phyloP scores from a whole-genome alignment of 2,113 vertebrate genomes.

The Micromys minutus region DNA sequence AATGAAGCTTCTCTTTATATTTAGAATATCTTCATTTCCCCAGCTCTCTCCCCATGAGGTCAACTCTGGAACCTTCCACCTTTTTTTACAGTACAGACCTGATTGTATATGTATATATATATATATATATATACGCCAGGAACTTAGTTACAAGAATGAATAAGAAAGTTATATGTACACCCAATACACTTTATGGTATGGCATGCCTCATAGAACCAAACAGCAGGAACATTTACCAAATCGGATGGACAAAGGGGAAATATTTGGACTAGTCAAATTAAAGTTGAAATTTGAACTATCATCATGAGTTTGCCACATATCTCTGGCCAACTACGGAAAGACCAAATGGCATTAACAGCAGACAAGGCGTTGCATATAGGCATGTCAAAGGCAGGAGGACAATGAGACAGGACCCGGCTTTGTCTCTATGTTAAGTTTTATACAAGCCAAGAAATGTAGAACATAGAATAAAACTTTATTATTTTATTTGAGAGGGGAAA shows the following conservation, averaged over 20 bases:
- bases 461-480: background rate
- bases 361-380: background rate
- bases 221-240: background rate
- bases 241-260: background rate
- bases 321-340: background rate
- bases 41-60: background rate
- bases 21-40: background rate
- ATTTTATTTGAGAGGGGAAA: background rate
- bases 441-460: background rate
- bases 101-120: background rate
- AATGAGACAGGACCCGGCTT: background rate
- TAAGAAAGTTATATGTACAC: background rate
- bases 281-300: constrained; percentile 7
- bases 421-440: background rate
- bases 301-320: background rate
- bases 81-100: background rate
- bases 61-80: background rate
- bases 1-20: background rate
- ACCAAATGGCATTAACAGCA: background rate
- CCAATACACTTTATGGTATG: background rate
- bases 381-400: background rate
- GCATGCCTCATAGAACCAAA: background rate
- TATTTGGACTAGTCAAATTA: background rate
- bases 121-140: background rate
- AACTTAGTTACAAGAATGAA: background rate